Base-by-base conservation (phyloP, 2,888 invertebrate species). In the Xestia c-nigrum region DNA sequence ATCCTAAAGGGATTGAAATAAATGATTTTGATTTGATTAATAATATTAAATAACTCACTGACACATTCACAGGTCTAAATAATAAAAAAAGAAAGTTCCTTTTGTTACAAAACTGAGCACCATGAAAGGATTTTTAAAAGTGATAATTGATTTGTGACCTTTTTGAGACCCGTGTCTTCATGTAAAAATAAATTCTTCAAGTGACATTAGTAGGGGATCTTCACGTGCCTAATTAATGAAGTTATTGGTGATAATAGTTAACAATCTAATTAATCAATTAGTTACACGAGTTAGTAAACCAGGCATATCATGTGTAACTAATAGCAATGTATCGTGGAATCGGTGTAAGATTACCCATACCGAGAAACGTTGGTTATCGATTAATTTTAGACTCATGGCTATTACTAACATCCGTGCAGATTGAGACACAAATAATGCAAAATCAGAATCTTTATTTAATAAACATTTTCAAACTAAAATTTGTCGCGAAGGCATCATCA, bases 231-330 rank as follows among this genome's bases (percentile, higher is more conserved):
- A 68, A 78, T 76, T 67, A 67, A 78, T 47, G 24, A 46, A 52
- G 52, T 80, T 80, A 80, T 61, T 46, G 21, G 21, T 72, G 19
- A 80, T 77, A 43, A 76, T 43, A 50, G 16, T 21, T 10, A 72
- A 24, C 5, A 21, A 77, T 46, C 21, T 80, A 77, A 61, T 72
- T 72, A 72, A 80, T 61, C 50, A 76, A 72, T 61, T 61, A 52
- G 38, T 47, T 24, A n/a, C 55, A 59, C 40, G 38, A n/a, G 40
- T 31, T 24, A 24, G 31, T 69, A 43, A 79, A 46, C 19, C 0
- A 24, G 31, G 43, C 24, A 0, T 21, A 24, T 76, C 12, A 38
- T 24, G 31, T 63, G 5, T 52, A 14, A 19, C 0, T 46, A 5
- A 5, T 24, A 52, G 5, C 1, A 38, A 14, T 12, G 31, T n/a